Percentiles rank a stretch among this genome's conserved stretches.
Evolutionary conservation across 2,888 invertebrate genomes (phyloP).

Genomic region (Stenodera caucasica): DNA sequence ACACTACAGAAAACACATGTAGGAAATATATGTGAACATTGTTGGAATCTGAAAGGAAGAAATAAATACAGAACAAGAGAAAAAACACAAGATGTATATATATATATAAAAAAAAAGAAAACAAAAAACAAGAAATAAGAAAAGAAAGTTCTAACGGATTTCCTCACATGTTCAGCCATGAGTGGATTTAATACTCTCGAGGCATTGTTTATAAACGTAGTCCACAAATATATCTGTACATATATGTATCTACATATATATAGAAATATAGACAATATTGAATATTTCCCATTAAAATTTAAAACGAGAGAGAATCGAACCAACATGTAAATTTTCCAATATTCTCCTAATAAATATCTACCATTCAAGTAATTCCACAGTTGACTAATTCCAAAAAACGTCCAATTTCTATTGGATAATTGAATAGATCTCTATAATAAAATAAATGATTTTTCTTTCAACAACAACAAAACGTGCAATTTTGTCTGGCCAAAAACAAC

Average conservation of each 20-base stretch:
- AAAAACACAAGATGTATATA: not conserved
- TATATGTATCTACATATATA: not conserved
- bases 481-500: conserved; percentile 1
- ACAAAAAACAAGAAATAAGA: not conserved
- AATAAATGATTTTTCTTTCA: not conserved
- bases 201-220: conserved; percentile 17
- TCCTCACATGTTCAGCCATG: conserved; percentile 12
- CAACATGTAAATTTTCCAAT: conserved; percentile 16
- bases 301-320: not conserved
- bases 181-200: conserved; percentile 11
- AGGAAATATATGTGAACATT: conserved; percentile 8
- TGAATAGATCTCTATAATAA: not conserved
- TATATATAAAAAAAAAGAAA: not conserved
- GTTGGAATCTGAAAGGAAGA: not conserved
- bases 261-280: too few species aligned
- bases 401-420: not conserved
- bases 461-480: not conserved
- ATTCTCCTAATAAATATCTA: conserved; percentile 6
- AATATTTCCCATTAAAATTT: not conserved
- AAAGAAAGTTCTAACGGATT: conserved; percentile 13
- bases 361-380: not conserved
- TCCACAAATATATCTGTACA: not conserved
- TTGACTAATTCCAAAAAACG: not conserved
- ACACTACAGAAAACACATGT: conserved; percentile 9
- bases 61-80: not conserved